Evolutionary conservation across 2,113 vertebrate species (phyloP).

Genomic region (Eulemur rufifrons): DNA sequence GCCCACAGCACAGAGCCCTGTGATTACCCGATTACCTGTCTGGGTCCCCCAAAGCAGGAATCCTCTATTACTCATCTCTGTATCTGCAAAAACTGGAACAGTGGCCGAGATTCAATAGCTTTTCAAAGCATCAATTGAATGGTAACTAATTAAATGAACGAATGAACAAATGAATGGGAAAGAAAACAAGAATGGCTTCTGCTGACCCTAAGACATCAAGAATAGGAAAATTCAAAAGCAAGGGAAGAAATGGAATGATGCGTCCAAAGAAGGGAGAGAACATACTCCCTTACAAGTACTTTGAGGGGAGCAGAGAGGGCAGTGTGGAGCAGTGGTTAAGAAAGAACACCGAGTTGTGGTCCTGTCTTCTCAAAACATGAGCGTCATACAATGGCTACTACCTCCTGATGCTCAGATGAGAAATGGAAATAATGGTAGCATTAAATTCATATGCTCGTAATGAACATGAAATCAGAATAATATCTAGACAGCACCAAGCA

Average conservation of each 20-base stretch:
- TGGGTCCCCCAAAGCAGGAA: not conserved
- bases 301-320: not conserved
- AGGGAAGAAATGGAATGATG: rapidly evolving
- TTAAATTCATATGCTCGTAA: too few relatives aligned
- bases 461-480: not conserved
- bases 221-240: not conserved
- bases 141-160: not conserved
- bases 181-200: not conserved
- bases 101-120: not conserved
- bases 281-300: rapidly evolving
- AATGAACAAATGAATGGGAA: not conserved
- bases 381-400: not conserved
- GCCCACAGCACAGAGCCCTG: not conserved
- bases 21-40: not conserved
- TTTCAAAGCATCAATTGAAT: not conserved
- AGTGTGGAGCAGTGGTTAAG: rapidly evolving
- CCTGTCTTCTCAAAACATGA: not conserved
- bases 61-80: not conserved
- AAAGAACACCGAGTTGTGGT: not conserved
- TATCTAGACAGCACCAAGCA: rapidly evolving
- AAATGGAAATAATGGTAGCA: not conserved
- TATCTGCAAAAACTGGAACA: not conserved
- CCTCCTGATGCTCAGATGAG: too few relatives aligned
- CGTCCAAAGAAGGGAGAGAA: rapidly evolving
- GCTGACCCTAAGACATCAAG: not conserved